Conservation (phyloP, 2,113 vertebrate genomes). For the Ctenomys sociabilis region DNA sequence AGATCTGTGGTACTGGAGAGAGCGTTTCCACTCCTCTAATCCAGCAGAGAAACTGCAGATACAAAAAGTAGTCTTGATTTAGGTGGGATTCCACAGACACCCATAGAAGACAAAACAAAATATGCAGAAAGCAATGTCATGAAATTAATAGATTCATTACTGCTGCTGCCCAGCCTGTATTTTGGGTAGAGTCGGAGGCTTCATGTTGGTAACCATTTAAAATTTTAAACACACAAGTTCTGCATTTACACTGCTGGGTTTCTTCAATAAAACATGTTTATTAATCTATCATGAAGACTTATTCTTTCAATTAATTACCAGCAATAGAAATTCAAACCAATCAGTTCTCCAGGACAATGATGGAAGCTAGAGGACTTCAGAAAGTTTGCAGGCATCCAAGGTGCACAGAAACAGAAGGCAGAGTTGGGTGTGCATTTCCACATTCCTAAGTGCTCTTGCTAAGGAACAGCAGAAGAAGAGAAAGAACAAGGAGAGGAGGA, state of each 20-base stretch:
- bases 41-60: background rate
- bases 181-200: slow-evolving; percentile 57
- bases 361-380: slow-evolving; percentile 46
- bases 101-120: slow-evolving; percentile 38
- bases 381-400: background rate
- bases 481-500: background rate
- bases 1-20: background rate
- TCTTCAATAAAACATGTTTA: slow-evolving; percentile 79
- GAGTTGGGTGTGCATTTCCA: background rate
- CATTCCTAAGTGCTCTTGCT: background rate
- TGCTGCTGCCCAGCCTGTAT: slow-evolving; percentile 35
- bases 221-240: slow-evolving; percentile 75
- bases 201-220: slow-evolving; percentile 66
- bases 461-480: background rate
- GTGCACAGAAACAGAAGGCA: background rate
- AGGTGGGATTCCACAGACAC: slow-evolving; percentile 26
- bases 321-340: slow-evolving; percentile 72
- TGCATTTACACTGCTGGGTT: slow-evolving; percentile 68
- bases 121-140: slow-evolving; percentile 42
- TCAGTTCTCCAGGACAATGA: slow-evolving; percentile 51
- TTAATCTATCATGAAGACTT: slow-evolving; percentile 75
- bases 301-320: slow-evolving; percentile 76
- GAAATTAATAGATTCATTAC: slow-evolving; percentile 73
- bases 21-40: background rate
- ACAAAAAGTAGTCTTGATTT: slow-evolving; percentile 51